A percentile compares a stretch with the other conserved stretches of the same genome.
These are phyloP conservation scores for Craniophora ligustri DNA, from an alignment of 2,888 invertebrate species.

Conservation along the genomic window DNA sequence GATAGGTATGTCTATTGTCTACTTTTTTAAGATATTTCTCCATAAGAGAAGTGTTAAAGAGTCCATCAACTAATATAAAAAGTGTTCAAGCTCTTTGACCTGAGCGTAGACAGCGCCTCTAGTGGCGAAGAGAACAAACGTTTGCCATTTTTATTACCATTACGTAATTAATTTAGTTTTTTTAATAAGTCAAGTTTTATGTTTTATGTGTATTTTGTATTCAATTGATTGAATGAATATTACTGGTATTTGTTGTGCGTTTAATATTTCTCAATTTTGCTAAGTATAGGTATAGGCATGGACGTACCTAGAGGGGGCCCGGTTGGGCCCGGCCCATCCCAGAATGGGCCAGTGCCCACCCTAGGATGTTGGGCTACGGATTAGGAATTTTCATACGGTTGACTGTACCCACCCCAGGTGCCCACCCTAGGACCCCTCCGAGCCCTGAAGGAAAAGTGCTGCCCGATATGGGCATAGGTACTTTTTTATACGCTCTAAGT, in stretches of 20 bases:
- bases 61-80: neutral
- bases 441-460: too few species aligned
- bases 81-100: neutral
- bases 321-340: too few species aligned
- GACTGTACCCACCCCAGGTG: too few species aligned
- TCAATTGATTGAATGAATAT: neutral
- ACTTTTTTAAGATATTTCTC: too few species aligned
- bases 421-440: too few species aligned
- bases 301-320: too few species aligned
- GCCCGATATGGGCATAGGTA: neutral
- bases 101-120: neutral
- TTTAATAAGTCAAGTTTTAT: conserved; percentile 6
- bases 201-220: neutral
- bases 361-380: too few species aligned
- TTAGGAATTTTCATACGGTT: too few species aligned
- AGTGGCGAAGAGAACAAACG: neutral
- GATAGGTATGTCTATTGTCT: too few species aligned
- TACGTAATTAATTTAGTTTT: conserved; percentile 5
- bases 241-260: neutral
- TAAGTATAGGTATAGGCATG: too few species aligned
- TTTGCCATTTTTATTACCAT: conserved; percentile 7
- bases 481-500: neutral
- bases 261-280: neutral
- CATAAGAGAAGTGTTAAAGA: neutral
- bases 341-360: too few species aligned